Conservation (phyloP, 2,113 vertebrate genomes). For the Taurulus bubalis region DNA sequence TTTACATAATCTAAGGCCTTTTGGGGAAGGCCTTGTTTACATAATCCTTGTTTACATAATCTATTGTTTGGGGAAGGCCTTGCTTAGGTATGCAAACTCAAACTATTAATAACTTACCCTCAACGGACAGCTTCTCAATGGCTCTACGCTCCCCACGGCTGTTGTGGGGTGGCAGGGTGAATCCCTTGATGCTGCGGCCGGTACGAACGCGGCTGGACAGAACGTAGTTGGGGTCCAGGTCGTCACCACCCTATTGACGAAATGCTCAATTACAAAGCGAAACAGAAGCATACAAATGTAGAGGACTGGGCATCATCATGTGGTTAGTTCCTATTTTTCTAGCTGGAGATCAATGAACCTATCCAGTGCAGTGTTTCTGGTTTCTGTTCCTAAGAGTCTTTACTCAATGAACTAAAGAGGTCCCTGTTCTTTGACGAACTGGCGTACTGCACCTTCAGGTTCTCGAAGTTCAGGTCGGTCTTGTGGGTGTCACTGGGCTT, state of each 20-base stretch:
- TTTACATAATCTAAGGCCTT: not conserved
- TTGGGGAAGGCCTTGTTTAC: too few relatives aligned
- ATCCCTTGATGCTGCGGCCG: slow-evolving; percentile 94
- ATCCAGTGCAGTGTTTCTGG: not conserved
- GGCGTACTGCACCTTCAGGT: slow-evolving; percentile 88
- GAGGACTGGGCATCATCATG: not conserved
- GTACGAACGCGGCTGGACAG: slow-evolving; percentile 94
- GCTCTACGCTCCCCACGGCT: slow-evolving; percentile 92
- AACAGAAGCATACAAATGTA: not conserved
- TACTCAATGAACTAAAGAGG: not conserved
- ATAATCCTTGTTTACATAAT: not conserved
- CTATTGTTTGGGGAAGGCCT: not conserved
- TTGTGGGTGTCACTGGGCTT: slow-evolving; percentile 94
- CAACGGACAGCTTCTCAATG: slow-evolving; percentile 88
- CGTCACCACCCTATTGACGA: slow-evolving; percentile 88
- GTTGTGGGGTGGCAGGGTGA: slow-evolving; percentile 92
- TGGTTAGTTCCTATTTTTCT: not conserved
- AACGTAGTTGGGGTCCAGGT: slow-evolving; percentile 93
- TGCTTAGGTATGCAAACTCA: not conserved
- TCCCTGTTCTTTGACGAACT: not conserved
- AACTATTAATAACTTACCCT: slow-evolving; percentile 78
- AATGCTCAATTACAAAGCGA: not conserved
- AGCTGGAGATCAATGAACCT: not conserved
- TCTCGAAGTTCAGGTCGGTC: slow-evolving; percentile 94
- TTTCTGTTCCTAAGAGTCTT: not conserved